phyloP scores from a whole-genome alignment of 1,140 invertebrate species.

The Bombus confusus region DNA sequence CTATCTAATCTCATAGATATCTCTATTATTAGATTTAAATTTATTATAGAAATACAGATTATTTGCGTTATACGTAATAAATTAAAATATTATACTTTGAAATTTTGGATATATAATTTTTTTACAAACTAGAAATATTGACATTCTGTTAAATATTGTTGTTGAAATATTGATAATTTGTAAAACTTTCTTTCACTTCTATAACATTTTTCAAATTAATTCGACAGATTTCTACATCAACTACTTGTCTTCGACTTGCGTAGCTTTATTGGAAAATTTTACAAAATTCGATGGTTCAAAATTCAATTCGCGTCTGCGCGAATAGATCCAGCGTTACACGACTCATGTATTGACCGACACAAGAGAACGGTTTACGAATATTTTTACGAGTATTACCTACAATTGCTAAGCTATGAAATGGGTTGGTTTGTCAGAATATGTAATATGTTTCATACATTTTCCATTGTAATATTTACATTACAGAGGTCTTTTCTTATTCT shows the following conservation, averaged over 20 bases:
- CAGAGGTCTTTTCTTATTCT: no score
- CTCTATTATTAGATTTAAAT: neutral
- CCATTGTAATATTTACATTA: neutral
- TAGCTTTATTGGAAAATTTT: neutral
- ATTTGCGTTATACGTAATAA: neutral
- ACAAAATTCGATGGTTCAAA: neutral
- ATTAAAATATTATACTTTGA: neutral
- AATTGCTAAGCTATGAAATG: neutral
- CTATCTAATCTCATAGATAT: neutral
- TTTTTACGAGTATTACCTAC: neutral
- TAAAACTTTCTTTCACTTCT: no score
- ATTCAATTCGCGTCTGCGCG: slow-evolving; percentile 2
- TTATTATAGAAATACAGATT: neutral
- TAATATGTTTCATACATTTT: no score
- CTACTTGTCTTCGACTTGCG: neutral
- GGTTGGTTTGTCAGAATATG: neutral
- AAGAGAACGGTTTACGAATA: neutral
- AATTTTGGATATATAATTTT: neutral
- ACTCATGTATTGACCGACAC: slow-evolving; percentile 10
- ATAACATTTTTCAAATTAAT: neutral
- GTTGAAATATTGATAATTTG: neutral
- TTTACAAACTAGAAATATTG: neutral
- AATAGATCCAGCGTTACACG: neutral
- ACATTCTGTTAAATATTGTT: neutral
- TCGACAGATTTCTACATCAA: neutral